These are phyloP conservation scores for Agrilus cyanescens DNA, from an alignment of 2,888 invertebrate genomes.

Conservation along the genomic window DNA sequence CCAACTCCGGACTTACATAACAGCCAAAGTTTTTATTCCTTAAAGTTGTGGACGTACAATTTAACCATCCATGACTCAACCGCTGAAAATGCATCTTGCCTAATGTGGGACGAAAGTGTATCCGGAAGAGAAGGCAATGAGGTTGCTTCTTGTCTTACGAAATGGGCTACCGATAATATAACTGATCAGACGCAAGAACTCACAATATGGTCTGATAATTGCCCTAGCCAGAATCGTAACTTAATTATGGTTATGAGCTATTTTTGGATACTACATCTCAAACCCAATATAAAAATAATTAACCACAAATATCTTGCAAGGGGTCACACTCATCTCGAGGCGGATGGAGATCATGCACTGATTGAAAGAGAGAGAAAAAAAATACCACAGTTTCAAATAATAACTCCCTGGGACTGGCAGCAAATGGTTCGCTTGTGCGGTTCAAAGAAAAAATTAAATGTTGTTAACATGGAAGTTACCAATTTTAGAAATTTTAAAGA, in stretches of 20 bases:
- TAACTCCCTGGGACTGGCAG: slow-evolving; percentile 15
- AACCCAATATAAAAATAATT: slow-evolving; percentile 3
- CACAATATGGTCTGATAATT: slow-evolving; percentile 9
- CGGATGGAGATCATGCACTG: slow-evolving; percentile 6
- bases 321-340: slow-evolving; percentile 11
- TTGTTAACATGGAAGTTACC: slow-evolving; percentile 5
- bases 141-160: slow-evolving; percentile 6
- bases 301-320: slow-evolving; percentile 10
- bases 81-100: background rate
- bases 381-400: slow-evolving; percentile 9
- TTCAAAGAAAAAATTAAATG: slow-evolving; percentile 4
- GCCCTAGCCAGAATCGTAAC: slow-evolving; percentile 6
- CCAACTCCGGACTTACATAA: slow-evolving; percentile 5
- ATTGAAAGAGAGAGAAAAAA: slow-evolving; percentile 14
- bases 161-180: slow-evolving; percentile 1
- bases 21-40: slow-evolving; percentile 1
- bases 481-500: slow-evolving; percentile 9
- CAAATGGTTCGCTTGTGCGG: slow-evolving; percentile 10
- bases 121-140: slow-evolving; percentile 8
- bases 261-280: slow-evolving; percentile 7
- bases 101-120: slow-evolving; percentile 4
- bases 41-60: slow-evolving; percentile 1
- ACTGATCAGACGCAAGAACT: slow-evolving; percentile 2
- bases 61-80: background rate
- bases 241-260: slow-evolving; percentile 5